Conservation (phyloP, 2,113 vertebrate genomes). For the Naja naja region DNA sequence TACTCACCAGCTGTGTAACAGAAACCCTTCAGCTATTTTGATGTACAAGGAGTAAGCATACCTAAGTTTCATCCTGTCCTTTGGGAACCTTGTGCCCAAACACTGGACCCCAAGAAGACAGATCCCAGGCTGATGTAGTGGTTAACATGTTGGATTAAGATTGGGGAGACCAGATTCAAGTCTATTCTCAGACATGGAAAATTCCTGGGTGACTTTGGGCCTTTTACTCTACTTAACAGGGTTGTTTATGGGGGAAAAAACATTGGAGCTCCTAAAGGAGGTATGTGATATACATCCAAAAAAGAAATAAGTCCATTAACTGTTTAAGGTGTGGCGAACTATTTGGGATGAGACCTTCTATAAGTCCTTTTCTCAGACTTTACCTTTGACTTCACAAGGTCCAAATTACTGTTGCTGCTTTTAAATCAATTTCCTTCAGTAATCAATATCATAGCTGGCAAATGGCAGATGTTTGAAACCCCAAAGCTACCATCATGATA, state of each 20-base stretch:
- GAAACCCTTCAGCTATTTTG: slow-evolving; percentile 71
- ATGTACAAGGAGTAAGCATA: slow-evolving; percentile 58
- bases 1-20: slow-evolving; percentile 66
- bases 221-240: not conserved
- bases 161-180: not conserved
- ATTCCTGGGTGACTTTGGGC: not conserved
- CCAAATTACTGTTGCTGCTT: not conserved
- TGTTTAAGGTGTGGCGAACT: not conserved
- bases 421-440: not conserved
- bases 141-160: not conserved
- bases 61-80: slow-evolving; percentile 41
- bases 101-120: slow-evolving; percentile 27
- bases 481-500: not conserved
- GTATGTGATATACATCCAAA: not conserved
- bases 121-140: not conserved
- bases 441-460: not conserved
- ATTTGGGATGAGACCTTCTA: not conserved
- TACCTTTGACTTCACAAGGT: not conserved
- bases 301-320: not conserved
- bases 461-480: not conserved
- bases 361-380: not conserved
- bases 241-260: not conserved
- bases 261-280: not conserved
- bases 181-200: not conserved
- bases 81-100: slow-evolving; percentile 37